A percentile compares a stretch with the other conserved stretches of the same genome.
Conservation (phyloP, 2,888 invertebrate genomes). For the Mesorhabditis spiculigera region DNA sequence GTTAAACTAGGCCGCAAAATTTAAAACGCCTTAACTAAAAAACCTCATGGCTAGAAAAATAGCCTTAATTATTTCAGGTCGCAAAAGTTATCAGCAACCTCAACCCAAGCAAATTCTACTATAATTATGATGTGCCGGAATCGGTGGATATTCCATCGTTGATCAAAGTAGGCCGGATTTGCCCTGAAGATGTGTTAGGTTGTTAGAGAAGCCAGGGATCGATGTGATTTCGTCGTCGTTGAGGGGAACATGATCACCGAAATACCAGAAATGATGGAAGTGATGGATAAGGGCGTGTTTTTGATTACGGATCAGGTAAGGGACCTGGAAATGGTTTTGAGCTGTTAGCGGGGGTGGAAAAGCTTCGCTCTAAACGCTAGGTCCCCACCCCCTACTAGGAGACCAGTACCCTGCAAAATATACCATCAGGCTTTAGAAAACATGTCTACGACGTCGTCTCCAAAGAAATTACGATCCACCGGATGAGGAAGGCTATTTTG, state of each 20-base stretch:
- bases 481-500: slow-evolving; percentile 80
- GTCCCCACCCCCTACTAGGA: too few species aligned
- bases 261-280: slow-evolving; percentile 30
- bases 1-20: too few species aligned
- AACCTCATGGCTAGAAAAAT: not conserved
- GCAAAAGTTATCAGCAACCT: not conserved
- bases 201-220: not conserved
- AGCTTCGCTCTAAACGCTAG: too few species aligned
- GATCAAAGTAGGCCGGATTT: not conserved
- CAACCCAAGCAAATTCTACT: slow-evolving; percentile 1
- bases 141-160: not conserved
- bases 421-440: slow-evolving; percentile 23
- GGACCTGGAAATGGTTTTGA: not conserved
- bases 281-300: slow-evolving; percentile 42
- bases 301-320: slow-evolving; percentile 38
- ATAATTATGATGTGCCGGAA: not conserved
- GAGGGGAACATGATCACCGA: slow-evolving; percentile 56
- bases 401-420: too few species aligned
- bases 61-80: not conserved
- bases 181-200: not conserved
- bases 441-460: slow-evolving; percentile 40
- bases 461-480: slow-evolving; percentile 74
- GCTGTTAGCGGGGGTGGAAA: not conserved
- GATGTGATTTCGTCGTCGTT: slow-evolving; percentile 33
- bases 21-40: too few species aligned